These are phyloP conservation scores for Cottus gobio DNA, from an alignment of 2,113 vertebrate genomes.

Conservation along the genomic window DNA sequence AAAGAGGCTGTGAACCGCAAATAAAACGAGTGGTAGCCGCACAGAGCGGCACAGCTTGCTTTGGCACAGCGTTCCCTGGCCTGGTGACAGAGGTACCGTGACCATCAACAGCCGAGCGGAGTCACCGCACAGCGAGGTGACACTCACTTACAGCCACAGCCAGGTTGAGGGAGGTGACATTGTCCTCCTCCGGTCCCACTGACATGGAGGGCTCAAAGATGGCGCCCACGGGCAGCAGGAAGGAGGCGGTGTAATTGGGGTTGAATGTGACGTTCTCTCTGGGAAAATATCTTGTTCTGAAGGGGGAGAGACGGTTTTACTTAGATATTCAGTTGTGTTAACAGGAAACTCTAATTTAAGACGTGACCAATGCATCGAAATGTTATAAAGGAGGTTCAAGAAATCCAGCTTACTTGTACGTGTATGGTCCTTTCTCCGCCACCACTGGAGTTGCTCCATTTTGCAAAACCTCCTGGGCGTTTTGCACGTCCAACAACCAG, in stretches of 20 bases:
- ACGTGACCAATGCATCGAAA: not conserved
- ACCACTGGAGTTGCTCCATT: conserved; percentile 83
- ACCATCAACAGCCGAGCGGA: not conserved
- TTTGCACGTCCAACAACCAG: conserved; percentile 92
- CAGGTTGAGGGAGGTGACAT: conserved; percentile 87
- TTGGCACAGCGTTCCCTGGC: conserved; percentile 8
- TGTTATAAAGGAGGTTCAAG: not conserved
- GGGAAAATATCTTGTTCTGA: conserved; percentile 88
- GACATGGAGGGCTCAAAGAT: conserved; percentile 88
- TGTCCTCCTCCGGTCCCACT: conserved; percentile 88
- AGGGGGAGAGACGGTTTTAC: not conserved
- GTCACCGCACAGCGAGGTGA: conserved; percentile 18
- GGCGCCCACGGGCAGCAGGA: conserved; percentile 83
- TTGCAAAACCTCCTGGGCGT: conserved; percentile 81
- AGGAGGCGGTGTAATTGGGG: conserved; percentile 83
- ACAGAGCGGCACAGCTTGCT: conserved; percentile 10
- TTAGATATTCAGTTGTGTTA: not conserved
- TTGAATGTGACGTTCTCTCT: conserved; percentile 87
- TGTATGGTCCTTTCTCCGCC: conserved; percentile 91
- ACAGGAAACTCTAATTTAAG: not conserved
- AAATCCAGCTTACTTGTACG: conserved; percentile 85
- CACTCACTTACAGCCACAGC: conserved; percentile 89
- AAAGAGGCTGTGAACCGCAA: not conserved
- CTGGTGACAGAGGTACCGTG: not conserved
- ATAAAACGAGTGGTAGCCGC: not conserved